Percentiles rank a stretch among this genome's conserved stretches.
phyloP scores from a whole-genome alignment of 2,113 vertebrate species.

The Corynorhinus townsendii region DNA sequence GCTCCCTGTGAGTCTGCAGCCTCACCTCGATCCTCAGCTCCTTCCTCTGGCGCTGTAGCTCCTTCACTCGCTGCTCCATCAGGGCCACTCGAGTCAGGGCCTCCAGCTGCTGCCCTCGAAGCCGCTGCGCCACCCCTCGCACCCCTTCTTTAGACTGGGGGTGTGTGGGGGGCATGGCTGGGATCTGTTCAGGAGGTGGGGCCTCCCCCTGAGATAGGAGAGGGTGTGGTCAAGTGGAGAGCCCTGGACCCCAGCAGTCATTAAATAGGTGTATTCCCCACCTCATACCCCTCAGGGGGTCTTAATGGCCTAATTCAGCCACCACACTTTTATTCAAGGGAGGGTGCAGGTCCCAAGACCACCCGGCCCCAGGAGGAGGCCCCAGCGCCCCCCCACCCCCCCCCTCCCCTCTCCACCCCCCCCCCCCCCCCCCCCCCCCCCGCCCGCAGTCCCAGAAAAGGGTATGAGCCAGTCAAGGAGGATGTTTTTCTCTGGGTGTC shows the following conservation, averaged over 20 bases:
- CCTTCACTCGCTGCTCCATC: constrained; percentile 84
- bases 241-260: background rate
- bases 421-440: no score
- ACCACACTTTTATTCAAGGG: background rate
- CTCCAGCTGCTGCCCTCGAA: constrained; percentile 59
- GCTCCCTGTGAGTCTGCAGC: background rate
- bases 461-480: background rate
- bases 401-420: no score
- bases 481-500: background rate
- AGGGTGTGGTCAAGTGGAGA: background rate
- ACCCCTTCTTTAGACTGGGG: background rate
- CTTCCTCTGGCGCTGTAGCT: constrained; percentile 88
- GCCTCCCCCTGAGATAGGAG: constrained; percentile 37
- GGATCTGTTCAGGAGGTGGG: background rate
- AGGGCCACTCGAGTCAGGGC: constrained; percentile 68
- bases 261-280: background rate
- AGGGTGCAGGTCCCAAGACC: no score
- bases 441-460: background rate
- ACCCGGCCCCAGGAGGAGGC: background rate
- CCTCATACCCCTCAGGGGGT: background rate
- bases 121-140: background rate
- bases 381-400: background rate
- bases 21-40: constrained; percentile 89
- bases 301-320: background rate
- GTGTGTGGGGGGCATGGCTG: background rate